A percentile compares a stretch with the other conserved stretches of the same genome.
Evolutionary conservation across 2,113 vertebrate species (phyloP).

Genomic region (Antechinus stuartii): DNA sequence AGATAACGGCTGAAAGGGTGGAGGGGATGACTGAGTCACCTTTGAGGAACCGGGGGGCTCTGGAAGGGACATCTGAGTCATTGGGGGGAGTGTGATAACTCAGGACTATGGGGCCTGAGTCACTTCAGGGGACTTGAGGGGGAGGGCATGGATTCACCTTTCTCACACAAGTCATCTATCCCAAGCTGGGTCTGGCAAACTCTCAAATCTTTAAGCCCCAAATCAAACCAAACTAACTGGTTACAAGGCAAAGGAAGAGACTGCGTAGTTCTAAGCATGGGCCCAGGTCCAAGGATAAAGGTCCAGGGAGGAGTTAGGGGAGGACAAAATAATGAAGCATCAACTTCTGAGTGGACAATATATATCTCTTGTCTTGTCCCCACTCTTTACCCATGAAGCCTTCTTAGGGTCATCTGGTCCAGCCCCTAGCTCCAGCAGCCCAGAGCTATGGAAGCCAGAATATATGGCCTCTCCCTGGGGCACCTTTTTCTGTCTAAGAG

Average conservation of each 20-base stretch:
- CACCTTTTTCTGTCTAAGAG: not conserved
- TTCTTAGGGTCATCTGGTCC: not conserved
- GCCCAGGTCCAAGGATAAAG: conserved; percentile 63
- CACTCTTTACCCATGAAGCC: not conserved
- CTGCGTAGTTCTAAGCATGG: not conserved
- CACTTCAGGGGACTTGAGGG: conserved; percentile 70
- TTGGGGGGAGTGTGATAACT: not conserved
- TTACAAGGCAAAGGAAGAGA: not conserved
- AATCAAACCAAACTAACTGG: not conserved
- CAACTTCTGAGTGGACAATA: not conserved
- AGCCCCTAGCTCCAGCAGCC: not conserved
- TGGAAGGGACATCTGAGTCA: not conserved
- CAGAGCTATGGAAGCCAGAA: not conserved
- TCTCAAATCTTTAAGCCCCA: not conserved
- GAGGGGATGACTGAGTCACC: not conserved
- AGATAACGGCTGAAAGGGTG: not conserved
- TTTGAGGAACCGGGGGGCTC: not conserved
- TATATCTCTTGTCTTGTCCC: not conserved
- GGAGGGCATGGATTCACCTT: conserved; percentile 45
- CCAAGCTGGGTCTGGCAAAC: not conserved
- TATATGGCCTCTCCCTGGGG: not conserved
- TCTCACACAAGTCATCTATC: not conserved
- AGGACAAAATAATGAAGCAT: not conserved
- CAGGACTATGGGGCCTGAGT: conserved; percentile 64
- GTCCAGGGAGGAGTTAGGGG: not conserved